phyloP scores from a whole-genome alignment of 2,113 vertebrate genomes.

The Ciconia stormi region DNA sequence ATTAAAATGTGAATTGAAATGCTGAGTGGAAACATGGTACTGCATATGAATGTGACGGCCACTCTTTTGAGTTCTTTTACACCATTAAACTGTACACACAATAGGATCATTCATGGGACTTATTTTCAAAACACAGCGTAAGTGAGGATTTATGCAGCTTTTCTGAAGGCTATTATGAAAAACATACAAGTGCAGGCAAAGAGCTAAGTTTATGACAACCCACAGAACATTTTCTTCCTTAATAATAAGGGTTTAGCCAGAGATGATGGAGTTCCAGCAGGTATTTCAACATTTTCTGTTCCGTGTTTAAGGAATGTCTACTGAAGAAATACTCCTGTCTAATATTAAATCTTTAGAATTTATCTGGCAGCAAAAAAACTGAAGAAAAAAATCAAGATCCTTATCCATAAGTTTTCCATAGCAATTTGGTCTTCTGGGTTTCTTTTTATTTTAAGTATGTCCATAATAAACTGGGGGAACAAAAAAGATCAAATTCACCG shows the following conservation, averaged over 20 bases:
- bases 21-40: not conserved
- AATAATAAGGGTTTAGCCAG: not conserved
- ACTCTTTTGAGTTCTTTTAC: not conserved
- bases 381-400: not conserved
- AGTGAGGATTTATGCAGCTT: not conserved
- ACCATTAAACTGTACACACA: not conserved
- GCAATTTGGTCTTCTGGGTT: conserved; percentile 6
- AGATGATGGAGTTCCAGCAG: not conserved
- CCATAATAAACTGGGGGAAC: conserved; percentile 2
- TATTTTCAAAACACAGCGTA: not conserved
- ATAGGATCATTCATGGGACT: not conserved
- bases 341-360: not conserved
- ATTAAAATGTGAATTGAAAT: conserved; percentile 32
- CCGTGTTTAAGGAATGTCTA: not conserved
- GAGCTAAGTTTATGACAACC: not conserved
- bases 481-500: conserved; percentile 40
- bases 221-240: not conserved
- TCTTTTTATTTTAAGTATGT: conserved; percentile 48
- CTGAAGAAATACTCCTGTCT: not conserved
- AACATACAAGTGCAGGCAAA: not conserved
- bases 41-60: not conserved
- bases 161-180: not conserved
- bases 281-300: not conserved
- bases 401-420: conserved; percentile 22
- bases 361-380: not conserved